phyloP scores from a whole-genome alignment of 2,113 vertebrate genomes.

The Microtus ochrogaster region DNA sequence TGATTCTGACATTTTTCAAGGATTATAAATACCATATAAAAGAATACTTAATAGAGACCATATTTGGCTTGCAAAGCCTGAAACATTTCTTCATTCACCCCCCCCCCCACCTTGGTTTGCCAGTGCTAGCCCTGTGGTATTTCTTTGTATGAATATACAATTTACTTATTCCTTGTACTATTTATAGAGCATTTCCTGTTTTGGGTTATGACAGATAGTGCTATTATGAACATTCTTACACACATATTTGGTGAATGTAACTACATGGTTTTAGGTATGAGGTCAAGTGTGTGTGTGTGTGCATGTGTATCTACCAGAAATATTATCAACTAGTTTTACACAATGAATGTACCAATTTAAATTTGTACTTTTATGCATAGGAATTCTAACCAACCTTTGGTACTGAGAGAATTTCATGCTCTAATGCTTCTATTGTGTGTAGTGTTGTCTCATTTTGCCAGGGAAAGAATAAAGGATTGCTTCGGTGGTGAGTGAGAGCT shows the following conservation, averaged over 20 bases:
- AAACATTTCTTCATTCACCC: not conserved
- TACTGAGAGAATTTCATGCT: not conserved
- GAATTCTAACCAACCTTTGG: not conserved
- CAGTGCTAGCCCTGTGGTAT: not conserved
- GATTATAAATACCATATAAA: not conserved
- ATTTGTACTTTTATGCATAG: not conserved
- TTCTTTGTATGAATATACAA: not conserved
- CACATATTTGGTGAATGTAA: not conserved
- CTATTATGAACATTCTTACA: not conserved
- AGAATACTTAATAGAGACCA: not conserved
- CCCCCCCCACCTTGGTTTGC: not conserved
- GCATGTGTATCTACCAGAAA: not conserved
- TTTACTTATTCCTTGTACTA: not conserved
- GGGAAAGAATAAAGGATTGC: not conserved
- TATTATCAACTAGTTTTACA: not conserved
- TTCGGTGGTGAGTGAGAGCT: not conserved
- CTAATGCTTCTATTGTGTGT: not conserved
- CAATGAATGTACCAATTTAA: not conserved
- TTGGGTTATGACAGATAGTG: not conserved
- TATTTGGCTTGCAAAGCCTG: not conserved
- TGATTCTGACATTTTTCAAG: not conserved
- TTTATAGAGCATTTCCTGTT: slow-evolving; percentile 31
- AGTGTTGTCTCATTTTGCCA: not conserved
- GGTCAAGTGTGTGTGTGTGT: not conserved
- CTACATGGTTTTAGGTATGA: not conserved